These are phyloP conservation scores for Nesidiocoris tenuis DNA, from an alignment of 2,888 invertebrate species.

Conservation along the genomic window DNA sequence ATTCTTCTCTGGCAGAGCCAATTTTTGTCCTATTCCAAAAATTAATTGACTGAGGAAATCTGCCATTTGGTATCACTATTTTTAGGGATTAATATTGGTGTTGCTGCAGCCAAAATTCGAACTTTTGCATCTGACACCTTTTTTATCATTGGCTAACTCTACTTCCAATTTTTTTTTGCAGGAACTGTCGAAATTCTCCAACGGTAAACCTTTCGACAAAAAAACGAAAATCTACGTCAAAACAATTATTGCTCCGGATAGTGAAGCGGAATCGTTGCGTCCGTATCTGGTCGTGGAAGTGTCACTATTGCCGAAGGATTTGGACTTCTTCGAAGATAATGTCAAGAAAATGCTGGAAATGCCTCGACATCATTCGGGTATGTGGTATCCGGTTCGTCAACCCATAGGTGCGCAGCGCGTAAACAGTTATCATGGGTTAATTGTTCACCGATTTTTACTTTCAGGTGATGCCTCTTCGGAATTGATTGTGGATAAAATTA, in stretches of 20 bases:
- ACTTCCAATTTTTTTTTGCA: slow-evolving; percentile 6
- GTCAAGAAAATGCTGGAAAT: slow-evolving; percentile 37
- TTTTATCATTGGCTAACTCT: not conserved
- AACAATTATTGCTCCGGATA: slow-evolving; percentile 19
- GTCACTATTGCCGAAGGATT: slow-evolving; percentile 25
- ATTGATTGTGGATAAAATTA: not conserved
- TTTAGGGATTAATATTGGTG: not conserved
- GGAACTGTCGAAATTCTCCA: slow-evolving; percentile 40
- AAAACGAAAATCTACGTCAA: slow-evolving; percentile 36
- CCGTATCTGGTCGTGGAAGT: slow-evolving; percentile 38
- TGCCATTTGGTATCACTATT: too few relatives aligned
- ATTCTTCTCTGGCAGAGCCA: too few relatives aligned
- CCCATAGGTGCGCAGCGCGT: too few relatives aligned
- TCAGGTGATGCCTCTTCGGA: not conserved
- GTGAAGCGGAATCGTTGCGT: slow-evolving; percentile 21
- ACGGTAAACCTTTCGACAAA: slow-evolving; percentile 35
- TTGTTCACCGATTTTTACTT: too few relatives aligned
- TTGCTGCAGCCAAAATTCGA: too few relatives aligned
- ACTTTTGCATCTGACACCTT: too few relatives aligned
- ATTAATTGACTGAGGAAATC: too few relatives aligned
- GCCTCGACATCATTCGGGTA: slow-evolving; percentile 15
- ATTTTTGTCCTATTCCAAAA: too few relatives aligned
- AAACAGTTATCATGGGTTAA: not conserved
- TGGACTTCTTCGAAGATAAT: slow-evolving; percentile 30
- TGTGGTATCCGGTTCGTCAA: not conserved